Base-by-base conservation (phyloP, 1,140 invertebrate species). In the Arctopsyche grandis region DNA sequence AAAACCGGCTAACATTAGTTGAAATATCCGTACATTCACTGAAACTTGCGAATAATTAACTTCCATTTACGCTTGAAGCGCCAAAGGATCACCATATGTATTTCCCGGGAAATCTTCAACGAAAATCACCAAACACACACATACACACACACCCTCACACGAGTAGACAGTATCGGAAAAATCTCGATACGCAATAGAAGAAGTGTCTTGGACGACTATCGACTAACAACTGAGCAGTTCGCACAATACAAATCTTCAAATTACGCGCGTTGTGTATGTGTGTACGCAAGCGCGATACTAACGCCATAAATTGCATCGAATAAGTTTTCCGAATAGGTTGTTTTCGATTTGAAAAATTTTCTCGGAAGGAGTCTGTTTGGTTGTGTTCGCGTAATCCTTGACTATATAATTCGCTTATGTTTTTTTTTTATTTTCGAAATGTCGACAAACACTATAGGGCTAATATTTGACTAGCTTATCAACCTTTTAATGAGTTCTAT, bases 1-100 rank as follows among this genome's bases (percentile, higher is more conserved):
- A 38, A 4, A 38, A 38, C 29, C 29, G 16, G 4, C 5, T 3
- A 12, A 26, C 63, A 19, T 21, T 73, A 1, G 69, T 12, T 14
- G 14, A 74, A 74, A 74, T 74, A 74, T 74, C 71, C 71, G 71
- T 56, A 56, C 5, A n/a, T 56, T 74, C 44, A 56, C 71, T 22
- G 63, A 66, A 66, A 52, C 10, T 52, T 52, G 48, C 10, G 12
- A 52, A 14, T 3, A 52, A 52, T 24, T 66, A 66, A 12, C 5
- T 66, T 66, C 63, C 63, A 66, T 66, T 66, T 66, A 66, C 24
- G 16, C 48, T 5, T 5, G 10, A 3, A 12, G 48, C 48, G 48
- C 16, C 1, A 38, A 1, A 7, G 29, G 29, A 38, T 38, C 29
- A 38, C 29, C 29, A 38, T 38, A 38, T n/a, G n/a, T 38, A 38